These are phyloP conservation scores for Acanthis flammea DNA, from an alignment of 2,797 vertebrate species.

Conservation along the genomic window DNA sequence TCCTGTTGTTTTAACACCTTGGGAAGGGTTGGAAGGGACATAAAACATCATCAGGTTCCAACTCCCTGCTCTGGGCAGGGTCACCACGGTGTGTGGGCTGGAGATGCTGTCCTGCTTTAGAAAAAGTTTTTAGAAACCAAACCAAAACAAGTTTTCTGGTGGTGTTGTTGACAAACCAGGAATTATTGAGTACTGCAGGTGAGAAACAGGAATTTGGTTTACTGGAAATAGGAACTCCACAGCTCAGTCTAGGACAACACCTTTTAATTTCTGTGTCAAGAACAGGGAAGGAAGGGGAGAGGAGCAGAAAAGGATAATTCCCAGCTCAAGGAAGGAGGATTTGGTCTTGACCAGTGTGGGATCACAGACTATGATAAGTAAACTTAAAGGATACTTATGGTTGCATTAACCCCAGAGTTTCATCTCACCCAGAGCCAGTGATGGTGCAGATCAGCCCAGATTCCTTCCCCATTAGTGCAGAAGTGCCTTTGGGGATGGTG, in stretches of 20 bases:
- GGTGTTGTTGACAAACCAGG: background rate
- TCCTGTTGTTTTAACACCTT: background rate
- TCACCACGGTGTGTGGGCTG: background rate
- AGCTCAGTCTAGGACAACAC: background rate
- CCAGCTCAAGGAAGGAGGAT: background rate
- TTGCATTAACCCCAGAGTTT: background rate
- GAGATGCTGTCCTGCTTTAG: background rate
- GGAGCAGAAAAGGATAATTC: background rate
- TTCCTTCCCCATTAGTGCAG: background rate
- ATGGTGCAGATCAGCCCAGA: background rate
- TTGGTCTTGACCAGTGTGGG: background rate
- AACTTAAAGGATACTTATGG: accelerated
- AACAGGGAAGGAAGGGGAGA: background rate
- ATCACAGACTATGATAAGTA: background rate
- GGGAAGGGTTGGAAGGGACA: background rate
- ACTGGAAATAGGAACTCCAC: background rate
- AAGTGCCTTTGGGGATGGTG: background rate
- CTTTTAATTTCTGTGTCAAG: accelerated
- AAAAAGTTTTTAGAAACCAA: background rate
- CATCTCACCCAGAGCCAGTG: background rate
- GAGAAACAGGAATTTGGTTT: background rate
- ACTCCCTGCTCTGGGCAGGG: background rate
- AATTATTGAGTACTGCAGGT: background rate
- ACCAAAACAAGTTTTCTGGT: background rate
- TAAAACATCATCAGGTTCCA: background rate